Conservation (phyloP, 2,797 vertebrate genomes). For the Accipiter fasciatus region DNA sequence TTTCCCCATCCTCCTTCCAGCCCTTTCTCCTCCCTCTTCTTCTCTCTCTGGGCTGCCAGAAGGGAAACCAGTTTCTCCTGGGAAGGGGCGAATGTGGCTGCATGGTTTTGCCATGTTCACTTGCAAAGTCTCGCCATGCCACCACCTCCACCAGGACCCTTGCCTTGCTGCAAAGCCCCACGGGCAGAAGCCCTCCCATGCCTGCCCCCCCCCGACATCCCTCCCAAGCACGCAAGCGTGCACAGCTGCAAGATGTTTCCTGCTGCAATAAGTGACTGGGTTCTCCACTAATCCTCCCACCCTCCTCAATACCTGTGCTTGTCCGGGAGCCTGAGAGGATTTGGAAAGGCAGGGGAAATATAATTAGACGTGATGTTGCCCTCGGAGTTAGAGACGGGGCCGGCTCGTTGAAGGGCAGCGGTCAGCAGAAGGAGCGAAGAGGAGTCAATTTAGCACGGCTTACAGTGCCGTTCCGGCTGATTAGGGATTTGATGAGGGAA, state of each 20-base stretch:
- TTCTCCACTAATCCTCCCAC: slow-evolving; percentile 23
- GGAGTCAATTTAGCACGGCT: slow-evolving; percentile 81
- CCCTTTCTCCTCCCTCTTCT: not conserved
- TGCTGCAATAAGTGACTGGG: not conserved
- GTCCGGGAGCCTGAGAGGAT: slow-evolving; percentile 27
- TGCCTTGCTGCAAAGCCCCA: no score
- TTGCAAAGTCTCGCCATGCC: not conserved
- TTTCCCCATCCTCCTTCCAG: not conserved
- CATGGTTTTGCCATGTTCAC: rapidly evolving
- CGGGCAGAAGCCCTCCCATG: rapidly evolving
- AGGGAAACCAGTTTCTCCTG: not conserved
- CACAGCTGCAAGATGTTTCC: not conserved
- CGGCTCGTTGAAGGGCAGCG: slow-evolving; percentile 19
- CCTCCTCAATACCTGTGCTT: slow-evolving; percentile 34
- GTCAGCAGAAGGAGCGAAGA: slow-evolving; percentile 64
- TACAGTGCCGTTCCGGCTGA: slow-evolving; percentile 82
- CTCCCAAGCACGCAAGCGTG: not conserved
- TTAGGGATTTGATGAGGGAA: slow-evolving; percentile 75
- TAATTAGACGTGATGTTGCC: slow-evolving; percentile 46
- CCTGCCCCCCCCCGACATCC: not conserved
- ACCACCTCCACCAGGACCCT: not conserved
- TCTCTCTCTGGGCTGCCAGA: not conserved
- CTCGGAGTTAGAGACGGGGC: slow-evolving; percentile 41
- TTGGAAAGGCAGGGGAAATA: slow-evolving; percentile 45
- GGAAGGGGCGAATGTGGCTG: rapidly evolving